These are phyloP conservation scores for Lepetodrilus schrolli DNA, from an alignment of 2,888 invertebrate genomes.

Conservation along the genomic window DNA sequence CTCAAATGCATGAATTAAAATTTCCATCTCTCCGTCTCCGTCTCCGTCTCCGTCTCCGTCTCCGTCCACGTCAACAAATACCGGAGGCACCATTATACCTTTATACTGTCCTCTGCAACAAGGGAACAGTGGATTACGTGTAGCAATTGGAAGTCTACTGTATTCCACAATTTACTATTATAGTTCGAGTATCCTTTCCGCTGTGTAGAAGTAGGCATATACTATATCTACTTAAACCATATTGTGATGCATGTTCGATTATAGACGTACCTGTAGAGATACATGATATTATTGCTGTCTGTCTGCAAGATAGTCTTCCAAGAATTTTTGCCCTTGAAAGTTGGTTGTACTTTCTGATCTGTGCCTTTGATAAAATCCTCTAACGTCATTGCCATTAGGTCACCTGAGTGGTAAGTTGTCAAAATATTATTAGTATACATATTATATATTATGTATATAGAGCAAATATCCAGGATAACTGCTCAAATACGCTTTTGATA, in stretches of 20 bases:
- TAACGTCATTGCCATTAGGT: constrained; percentile 65
- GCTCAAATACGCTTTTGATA: too few species aligned
- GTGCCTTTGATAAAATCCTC: constrained; percentile 56
- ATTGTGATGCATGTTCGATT: too few species aligned
- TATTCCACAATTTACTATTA: too few species aligned
- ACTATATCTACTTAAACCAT: too few species aligned
- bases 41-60: constrained; percentile 73
- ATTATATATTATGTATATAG: too few species aligned
- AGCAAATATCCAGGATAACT: too few species aligned
- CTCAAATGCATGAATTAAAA: constrained; percentile 69
- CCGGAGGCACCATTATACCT: constrained; percentile 72
- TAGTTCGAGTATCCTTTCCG: too few species aligned
- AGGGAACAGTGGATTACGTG: too few species aligned
- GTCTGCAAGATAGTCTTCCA: constrained; percentile 51
- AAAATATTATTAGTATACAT: too few species aligned
- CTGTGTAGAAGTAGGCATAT: too few species aligned
- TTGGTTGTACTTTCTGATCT: constrained; percentile 33
- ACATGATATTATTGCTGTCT: constrained; percentile 47
- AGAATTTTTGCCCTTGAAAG: constrained; percentile 45
- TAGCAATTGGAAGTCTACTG: too few species aligned
- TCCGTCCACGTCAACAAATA: constrained; percentile 66
- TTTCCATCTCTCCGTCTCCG: constrained; percentile 64
- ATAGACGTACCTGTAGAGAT: constrained; percentile 42
- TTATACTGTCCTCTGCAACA: constrained; percentile 53
- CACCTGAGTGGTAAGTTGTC: constrained; percentile 57